Evolutionary conservation across 2,888 invertebrate species (phyloP), one percentile per base, ranked within the genome.

Genomic region (Charanyca ferruginea): DNA sequence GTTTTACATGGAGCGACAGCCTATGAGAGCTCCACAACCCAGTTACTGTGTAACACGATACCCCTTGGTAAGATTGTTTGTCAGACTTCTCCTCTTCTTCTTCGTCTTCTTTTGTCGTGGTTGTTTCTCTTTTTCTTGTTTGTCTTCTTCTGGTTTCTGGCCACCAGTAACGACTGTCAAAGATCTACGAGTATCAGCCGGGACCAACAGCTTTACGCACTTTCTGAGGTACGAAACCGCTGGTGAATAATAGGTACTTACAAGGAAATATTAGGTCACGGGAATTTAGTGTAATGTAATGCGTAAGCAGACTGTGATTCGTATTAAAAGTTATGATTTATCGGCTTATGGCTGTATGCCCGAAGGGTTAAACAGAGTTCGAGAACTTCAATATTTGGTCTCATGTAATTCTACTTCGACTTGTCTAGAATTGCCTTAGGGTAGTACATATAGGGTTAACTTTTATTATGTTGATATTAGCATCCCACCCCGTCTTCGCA

Each of bases 321-420:
- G 22, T 53, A 32, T 45, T 55, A 35, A 35, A 45, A 51, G 25
- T 51, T 51, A 68, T 48, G 44, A 72, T 63, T 49, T 49, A 44
- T 44, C 20, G 42, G 44, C 49, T 54, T 49, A 35, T 44, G 42
- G 23, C 44, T 41, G 20, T 35, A 7, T 13, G 57, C 13, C 32
- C 53, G 0, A 32, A 32, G 53, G 44, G 54, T 54, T 71, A 9
- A 45, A 65, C 20, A 6, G 7, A 70, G 51, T 67, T 70, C 52
- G 41, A 16, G 11, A 48, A 63, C 25, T 16, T 41, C 32, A 52
- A 67, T 62, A 47, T 67, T 41, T 23, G 52, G 35, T 16, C 6
- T 48, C 42, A 11, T 23, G n/a, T 28, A 32, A 8, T 48, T 20
- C 9, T 22, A 42, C 52, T 22, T 47, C 9, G 13, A 35, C 47